Percentiles rank a stretch among this genome's conserved stretches.
phyloP scores from a whole-genome alignment of 2,113 vertebrate species.

The Misgurnus mizolepis region DNA sequence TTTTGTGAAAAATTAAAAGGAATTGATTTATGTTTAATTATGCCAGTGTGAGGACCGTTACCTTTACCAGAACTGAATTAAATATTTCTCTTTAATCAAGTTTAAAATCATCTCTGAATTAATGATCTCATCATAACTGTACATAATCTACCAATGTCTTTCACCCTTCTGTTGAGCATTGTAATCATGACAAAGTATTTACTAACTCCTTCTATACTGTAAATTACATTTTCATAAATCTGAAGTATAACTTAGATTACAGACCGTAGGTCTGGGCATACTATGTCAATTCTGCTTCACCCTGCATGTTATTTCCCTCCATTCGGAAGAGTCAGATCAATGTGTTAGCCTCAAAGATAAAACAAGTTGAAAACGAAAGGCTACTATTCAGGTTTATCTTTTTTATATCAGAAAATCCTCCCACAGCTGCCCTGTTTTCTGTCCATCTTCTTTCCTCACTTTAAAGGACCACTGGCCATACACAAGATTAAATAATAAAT shows the following conservation, averaged over 20 bases:
- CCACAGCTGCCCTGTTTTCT: background rate
- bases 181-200: background rate
- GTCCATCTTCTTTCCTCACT: slow-evolving; percentile 39
- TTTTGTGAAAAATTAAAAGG: background rate
- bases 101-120: too few relatives aligned
- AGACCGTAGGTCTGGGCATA: background rate
- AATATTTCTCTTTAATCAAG: too few relatives aligned
- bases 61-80: background rate
- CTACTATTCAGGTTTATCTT: slow-evolving; percentile 89
- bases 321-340: slow-evolving; percentile 80
- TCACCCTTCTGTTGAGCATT: background rate
- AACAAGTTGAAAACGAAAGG: slow-evolving; percentile 80
- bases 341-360: slow-evolving; percentile 71
- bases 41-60: background rate
- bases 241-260: background rate
- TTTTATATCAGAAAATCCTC: slow-evolving; percentile 44
- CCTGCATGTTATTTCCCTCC: slow-evolving; percentile 45
- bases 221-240: background rate
- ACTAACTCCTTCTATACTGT: background rate
- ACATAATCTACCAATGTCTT: background rate
- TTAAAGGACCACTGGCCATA: slow-evolving; percentile 80
- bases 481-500: slow-evolving; percentile 95
- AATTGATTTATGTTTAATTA: background rate
- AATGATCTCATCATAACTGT: too few relatives aligned
- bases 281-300: background rate